A percentile compares a stretch with the other conserved stretches of the same genome.
Conservation (phyloP, 2,113 vertebrate genomes). For the Collichthys lucidus region DNA sequence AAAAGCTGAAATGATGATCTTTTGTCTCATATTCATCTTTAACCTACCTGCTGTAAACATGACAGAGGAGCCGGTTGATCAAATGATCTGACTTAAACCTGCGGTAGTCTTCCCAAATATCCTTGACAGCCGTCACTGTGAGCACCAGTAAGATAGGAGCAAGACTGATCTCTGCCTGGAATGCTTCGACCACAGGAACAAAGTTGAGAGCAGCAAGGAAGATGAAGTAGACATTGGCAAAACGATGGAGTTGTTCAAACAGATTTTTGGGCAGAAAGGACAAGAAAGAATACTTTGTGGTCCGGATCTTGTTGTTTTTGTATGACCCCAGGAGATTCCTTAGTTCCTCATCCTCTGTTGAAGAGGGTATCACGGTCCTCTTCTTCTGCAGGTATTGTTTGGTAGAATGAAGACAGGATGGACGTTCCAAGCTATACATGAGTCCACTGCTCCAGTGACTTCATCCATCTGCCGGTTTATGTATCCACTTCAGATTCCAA, state of each 20-base stretch:
- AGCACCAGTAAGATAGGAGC: slow-evolving; percentile 74
- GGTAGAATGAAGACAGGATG: neutral
- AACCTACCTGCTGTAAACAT: slow-evolving; percentile 76
- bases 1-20: too few relatives aligned
- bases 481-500: neutral
- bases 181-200: slow-evolving; percentile 79
- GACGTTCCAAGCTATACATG: slow-evolving; percentile 40
- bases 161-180: slow-evolving; percentile 76
- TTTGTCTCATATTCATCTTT: too few relatives aligned
- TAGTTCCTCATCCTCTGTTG: slow-evolving; percentile 53
- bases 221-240: slow-evolving; percentile 81
- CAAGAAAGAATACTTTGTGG: slow-evolving; percentile 78
- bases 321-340: slow-evolving; percentile 41
- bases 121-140: slow-evolving; percentile 68
- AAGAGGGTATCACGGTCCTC: slow-evolving; percentile 69
- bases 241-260: slow-evolving; percentile 82
- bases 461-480: neutral
- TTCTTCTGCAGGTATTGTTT: slow-evolving; percentile 46
- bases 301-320: slow-evolving; percentile 74
- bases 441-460: slow-evolving; percentile 7
- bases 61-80: slow-evolving; percentile 72
- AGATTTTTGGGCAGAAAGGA: slow-evolving; percentile 84
- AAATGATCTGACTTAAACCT: slow-evolving; percentile 68
- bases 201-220: slow-evolving; percentile 79
- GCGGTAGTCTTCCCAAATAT: slow-evolving; percentile 79